Evolutionary conservation across 2,797 vertebrate species (phyloP).

Genomic region (Chiroxiphia lanceolata): DNA sequence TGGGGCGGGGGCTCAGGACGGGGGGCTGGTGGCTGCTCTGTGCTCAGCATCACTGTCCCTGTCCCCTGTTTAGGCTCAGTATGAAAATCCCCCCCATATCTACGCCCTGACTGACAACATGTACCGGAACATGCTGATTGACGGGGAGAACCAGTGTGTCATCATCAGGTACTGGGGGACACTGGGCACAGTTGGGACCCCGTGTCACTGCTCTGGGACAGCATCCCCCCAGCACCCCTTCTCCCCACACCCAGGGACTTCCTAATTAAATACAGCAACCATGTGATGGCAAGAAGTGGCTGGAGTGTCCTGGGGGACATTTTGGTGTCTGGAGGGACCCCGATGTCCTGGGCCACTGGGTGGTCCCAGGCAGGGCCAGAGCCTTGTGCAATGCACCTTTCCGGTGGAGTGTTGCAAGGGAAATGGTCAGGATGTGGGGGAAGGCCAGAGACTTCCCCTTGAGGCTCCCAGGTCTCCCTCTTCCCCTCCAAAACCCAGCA

Average conservation of each 20-base stretch:
- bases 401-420: neutral
- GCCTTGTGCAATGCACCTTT: constrained; percentile 1
- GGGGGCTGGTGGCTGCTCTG: neutral
- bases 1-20: neutral
- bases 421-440: constrained; percentile 36
- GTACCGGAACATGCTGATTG: constrained; percentile 99
- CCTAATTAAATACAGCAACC: no score
- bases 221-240: neutral
- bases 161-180: constrained; percentile 88
- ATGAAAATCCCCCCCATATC: constrained; percentile 95
- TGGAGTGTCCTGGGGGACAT: neutral
- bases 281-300: rapidly evolving
- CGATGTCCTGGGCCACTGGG: rapidly evolving
- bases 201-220: rapidly evolving
- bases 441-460: constrained; percentile 25
- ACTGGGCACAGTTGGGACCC: neutral
- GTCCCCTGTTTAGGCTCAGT: constrained; percentile 84
- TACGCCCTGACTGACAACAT: constrained; percentile 95
- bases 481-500: neutral
- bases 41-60: neutral
- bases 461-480: neutral
- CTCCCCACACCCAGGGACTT: neutral
- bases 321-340: neutral
- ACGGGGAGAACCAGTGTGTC: constrained; percentile 94
- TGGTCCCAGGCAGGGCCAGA: neutral